Evolutionary conservation across 2,797 vertebrate species (phyloP).

Genomic region (Mormyrops boulengeri): DNA sequence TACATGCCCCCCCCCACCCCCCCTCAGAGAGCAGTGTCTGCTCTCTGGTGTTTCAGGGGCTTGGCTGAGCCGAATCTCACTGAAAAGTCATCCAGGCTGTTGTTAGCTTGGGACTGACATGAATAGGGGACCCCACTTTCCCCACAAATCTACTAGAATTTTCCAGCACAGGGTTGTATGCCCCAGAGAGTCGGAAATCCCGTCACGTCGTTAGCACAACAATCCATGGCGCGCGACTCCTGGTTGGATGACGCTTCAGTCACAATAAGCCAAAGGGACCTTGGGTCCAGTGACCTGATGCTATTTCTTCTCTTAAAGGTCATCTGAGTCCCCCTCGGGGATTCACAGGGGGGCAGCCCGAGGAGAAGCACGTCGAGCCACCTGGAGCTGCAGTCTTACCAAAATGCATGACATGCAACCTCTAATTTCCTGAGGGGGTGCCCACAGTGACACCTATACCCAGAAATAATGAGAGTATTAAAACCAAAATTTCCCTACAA

Average conservation of each 20-base stretch:
- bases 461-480: conserved; percentile 19
- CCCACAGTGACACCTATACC: not conserved
- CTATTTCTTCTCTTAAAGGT: not conserved
- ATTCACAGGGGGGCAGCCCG: not conserved
- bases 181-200: not conserved
- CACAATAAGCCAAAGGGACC: not conserved
- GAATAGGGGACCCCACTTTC: not conserved
- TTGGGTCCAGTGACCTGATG: not conserved
- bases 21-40: not conserved
- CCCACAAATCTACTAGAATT: not conserved
- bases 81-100: not conserved
- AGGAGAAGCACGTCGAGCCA: not conserved
- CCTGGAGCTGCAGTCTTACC: not conserved
- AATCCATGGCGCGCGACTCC: not conserved
- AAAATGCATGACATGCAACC: not conserved
- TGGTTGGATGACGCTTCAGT: not conserved
- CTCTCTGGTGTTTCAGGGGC: not conserved
- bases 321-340: not conserved
- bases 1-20: not conserved
- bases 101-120: not conserved
- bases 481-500: not conserved
- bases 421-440: not conserved
- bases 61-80: not conserved
- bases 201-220: not conserved
- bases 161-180: not conserved